Conservation (phyloP, 2,888 invertebrate species). For the Philereme transversata region DNA sequence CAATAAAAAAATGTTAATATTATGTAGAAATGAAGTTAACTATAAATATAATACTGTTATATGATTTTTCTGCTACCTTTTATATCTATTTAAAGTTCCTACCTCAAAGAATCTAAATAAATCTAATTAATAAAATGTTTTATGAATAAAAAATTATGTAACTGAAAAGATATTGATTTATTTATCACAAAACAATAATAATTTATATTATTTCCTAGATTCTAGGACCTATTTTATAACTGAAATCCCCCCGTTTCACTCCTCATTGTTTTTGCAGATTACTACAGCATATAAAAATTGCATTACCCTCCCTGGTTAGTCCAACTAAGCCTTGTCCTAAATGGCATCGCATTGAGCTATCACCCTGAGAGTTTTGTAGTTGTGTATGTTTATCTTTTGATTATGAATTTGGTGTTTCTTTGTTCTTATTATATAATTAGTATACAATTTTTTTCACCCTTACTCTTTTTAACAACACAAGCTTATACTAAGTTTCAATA, state of each 20-base stretch:
- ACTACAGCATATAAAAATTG: no score
- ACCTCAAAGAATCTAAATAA: conserved; percentile 10
- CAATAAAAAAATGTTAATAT: neutral
- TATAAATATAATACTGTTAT: conserved; percentile 12
- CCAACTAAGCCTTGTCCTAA: no score
- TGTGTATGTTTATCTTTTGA: no score
- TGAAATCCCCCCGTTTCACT: neutral
- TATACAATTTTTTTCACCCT: no score
- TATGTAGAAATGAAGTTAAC: neutral
- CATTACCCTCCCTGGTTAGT: no score
- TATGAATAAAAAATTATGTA: conserved; percentile 42
- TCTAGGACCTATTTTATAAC: conserved; percentile 54
- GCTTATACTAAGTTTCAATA: no score
- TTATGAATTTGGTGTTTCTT: no score
- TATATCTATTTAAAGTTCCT: conserved; percentile 2
- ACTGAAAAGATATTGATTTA: conserved; percentile 60
- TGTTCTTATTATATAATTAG: no score
- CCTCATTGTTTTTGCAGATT: no score
- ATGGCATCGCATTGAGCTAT: no score
- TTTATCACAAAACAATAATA: conserved; percentile 69
- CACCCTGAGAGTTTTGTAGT: no score
- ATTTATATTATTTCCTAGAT: conserved; percentile 64
- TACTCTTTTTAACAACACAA: no score
- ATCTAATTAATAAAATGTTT: conserved; percentile 12
- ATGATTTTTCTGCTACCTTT: conserved; percentile 11